Evolutionary conservation across 2,888 invertebrate species (phyloP).

Genomic region (Macaria notata): DNA sequence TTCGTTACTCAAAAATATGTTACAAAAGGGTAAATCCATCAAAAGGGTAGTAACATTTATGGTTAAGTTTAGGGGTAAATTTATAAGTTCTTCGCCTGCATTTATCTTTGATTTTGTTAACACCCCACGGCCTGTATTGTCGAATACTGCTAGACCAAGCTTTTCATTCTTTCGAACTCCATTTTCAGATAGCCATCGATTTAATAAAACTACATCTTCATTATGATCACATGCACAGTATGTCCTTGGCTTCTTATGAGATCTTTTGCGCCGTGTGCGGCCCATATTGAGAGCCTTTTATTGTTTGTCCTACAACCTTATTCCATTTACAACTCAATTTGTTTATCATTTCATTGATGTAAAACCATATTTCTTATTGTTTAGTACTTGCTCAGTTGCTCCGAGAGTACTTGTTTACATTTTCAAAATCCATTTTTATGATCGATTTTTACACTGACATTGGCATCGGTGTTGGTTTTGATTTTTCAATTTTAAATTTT

Average conservation of each 20-base stretch:
- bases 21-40: slow-evolving; percentile 78
- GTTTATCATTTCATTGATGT: no score
- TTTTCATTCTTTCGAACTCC: slow-evolving; percentile 82
- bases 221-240: slow-evolving; percentile 61
- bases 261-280: slow-evolving; percentile 71
- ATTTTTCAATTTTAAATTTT: no score
- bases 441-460: no score
- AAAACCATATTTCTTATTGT: no score
- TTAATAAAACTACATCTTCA: slow-evolving; percentile 69
- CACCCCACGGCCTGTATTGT: slow-evolving; percentile 88
- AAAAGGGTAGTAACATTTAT: slow-evolving; percentile 83
- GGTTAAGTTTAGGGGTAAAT: slow-evolving; percentile 82
- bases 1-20: slow-evolving; percentile 64
- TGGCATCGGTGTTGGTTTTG: no score
- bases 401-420: no score
- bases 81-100: slow-evolving; percentile 83
- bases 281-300: slow-evolving; percentile 65
- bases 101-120: slow-evolving; percentile 81
- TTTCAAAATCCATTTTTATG: no score
- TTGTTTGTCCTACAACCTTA: neutral
- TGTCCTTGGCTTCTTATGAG: slow-evolving; percentile 50
- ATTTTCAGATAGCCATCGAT: slow-evolving; percentile 77
- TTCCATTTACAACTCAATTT: no score
- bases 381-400: no score
- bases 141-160: slow-evolving; percentile 82